phyloP scores from a whole-genome alignment of 2,113 vertebrate genomes.

The Carettochelys insculpta region DNA sequence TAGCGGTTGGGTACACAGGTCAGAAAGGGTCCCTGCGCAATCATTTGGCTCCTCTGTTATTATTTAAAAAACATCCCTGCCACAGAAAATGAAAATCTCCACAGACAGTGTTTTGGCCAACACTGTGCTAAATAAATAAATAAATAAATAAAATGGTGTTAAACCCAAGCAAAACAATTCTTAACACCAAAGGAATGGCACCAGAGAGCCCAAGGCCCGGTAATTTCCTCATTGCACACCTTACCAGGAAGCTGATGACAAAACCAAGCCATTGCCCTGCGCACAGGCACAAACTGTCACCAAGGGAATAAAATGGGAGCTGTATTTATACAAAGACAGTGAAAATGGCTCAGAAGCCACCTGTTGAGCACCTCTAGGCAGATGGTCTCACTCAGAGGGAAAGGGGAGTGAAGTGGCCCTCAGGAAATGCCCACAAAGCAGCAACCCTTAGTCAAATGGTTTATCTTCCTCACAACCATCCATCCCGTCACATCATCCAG shows the following conservation, averaged over 20 bases:
- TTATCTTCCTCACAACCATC: neutral
- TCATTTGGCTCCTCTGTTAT: neutral
- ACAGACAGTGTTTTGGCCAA: rapidly evolving
- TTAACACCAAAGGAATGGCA: neutral
- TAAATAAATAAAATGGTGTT: neutral
- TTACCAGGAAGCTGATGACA: neutral
- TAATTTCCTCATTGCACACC: neutral
- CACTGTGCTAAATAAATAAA: too few relatives aligned
- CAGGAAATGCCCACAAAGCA: neutral
- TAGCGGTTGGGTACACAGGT: neutral
- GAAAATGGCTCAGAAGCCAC: neutral
- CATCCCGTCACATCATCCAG: neutral
- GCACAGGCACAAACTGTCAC: neutral
- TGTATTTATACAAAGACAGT: neutral
- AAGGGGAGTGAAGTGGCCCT: neutral
- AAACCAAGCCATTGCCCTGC: neutral
- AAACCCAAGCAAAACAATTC: neutral
- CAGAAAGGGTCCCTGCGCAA: neutral
- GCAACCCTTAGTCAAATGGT: neutral
- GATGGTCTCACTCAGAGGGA: neutral
- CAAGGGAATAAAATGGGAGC: neutral
- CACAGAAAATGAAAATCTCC: rapidly evolving
- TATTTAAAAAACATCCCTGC: neutral
- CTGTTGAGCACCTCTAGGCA: neutral
- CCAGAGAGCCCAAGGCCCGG: neutral